Evolutionary conservation across 2,113 vertebrate species (phyloP).

Genomic region (Clarias gariepinus): DNA sequence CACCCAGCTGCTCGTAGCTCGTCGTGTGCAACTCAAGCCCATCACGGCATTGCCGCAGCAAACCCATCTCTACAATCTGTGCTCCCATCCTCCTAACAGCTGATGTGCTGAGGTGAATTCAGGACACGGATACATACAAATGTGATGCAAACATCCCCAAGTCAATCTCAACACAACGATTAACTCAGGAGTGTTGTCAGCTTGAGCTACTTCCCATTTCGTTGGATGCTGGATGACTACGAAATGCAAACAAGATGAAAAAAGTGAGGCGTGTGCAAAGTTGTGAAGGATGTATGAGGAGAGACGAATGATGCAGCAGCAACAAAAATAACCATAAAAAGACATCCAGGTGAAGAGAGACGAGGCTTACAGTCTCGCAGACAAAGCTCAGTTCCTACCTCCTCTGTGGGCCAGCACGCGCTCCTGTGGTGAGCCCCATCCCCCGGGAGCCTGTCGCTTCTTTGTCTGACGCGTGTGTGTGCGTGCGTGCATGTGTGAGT

Average conservation of each 20-base stretch:
- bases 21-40: background rate
- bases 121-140: background rate
- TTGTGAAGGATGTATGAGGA: background rate
- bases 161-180: background rate
- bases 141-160: background rate
- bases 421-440: conserved; percentile 78
- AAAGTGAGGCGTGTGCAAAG: background rate
- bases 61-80: background rate
- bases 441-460: conserved; percentile 72
- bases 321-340: conserved; percentile 24
- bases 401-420: conserved; percentile 71
- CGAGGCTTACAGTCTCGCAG: conserved; percentile 50
- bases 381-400: conserved; percentile 77
- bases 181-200: background rate
- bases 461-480: conserved; percentile 69
- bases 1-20: conserved; percentile 20
- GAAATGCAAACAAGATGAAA: background rate
- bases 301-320: background rate
- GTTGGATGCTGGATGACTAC: background rate
- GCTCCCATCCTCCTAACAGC: background rate
- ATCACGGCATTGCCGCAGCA: background rate
- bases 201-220: background rate
- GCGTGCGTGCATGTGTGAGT: conserved; percentile 43
- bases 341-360: background rate
- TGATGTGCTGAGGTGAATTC: background rate